Evolutionary conservation across 2,888 invertebrate genomes (phyloP).

Genomic region (Enchytraeus crypticus): DNA sequence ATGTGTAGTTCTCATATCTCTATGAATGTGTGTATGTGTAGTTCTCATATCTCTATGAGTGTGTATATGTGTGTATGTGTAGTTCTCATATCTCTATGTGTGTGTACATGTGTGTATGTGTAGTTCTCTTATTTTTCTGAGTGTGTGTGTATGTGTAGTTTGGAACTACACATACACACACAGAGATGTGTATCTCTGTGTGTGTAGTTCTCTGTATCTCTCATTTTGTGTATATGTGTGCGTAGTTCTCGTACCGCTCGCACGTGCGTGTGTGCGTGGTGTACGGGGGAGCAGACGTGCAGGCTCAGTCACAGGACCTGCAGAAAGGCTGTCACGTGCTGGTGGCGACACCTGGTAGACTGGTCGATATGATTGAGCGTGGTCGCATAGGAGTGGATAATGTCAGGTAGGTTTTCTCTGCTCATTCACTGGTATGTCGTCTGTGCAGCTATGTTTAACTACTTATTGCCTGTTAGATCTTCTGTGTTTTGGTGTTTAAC

Average conservation of each 20-base stretch:
- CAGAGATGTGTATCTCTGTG: background rate
- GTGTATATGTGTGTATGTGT: no score
- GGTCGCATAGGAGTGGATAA: constrained; percentile 84
- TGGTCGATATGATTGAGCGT: constrained; percentile 91
- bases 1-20: no score
- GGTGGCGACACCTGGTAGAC: constrained; percentile 94
- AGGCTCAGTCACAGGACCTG: constrained; percentile 80
- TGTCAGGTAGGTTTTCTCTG: constrained; percentile 49
- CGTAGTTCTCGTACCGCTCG: constrained; percentile 81
- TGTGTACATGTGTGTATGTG: no score
- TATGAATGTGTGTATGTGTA: no score
- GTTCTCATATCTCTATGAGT: no score
- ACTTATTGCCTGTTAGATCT: no score
- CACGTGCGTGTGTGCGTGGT: constrained; percentile 93
- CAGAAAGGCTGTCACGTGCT: constrained; percentile 85
- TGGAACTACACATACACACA: background rate
- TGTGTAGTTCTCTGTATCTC: background rate
- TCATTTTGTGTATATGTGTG: no score
- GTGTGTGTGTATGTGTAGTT: background rate
- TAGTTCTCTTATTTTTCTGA: background rate
- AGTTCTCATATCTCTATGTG: no score
- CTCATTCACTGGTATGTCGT: no score
- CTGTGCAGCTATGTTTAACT: no score
- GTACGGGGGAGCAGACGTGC: constrained; percentile 92
- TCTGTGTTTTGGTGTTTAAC: no score